Evolutionary conservation across 2,797 vertebrate species (phyloP), one percentile per base, ranked within the genome.

Genomic region (Xenopus petersii): DNA sequence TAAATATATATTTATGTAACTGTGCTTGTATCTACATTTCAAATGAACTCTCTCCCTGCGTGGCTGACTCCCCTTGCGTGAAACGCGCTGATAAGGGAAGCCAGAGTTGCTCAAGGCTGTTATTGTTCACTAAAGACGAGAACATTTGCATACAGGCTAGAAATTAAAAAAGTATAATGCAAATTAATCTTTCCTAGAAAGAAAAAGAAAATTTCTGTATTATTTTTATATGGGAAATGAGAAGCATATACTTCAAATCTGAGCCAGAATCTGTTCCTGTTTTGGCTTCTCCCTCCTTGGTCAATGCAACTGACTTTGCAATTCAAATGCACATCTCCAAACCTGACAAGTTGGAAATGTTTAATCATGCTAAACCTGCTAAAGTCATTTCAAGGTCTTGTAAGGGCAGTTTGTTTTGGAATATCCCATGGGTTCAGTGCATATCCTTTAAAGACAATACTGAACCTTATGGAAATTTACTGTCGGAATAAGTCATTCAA

Each of bases 341-440:
- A 42, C 71, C 76, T 79, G 76, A 79, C 71, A 74, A 70, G 60
- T 65, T 51, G 63, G 66, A 79, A 79, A 79, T 79, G 64, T 74
- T 79, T 79, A 79, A 79, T 79, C 76, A 79, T 74, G 66, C 60
- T 59, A 77, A 73, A 73, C 71, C 71, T 64, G 66, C 64, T 70
- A 65, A 71, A 79, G 71, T 70, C 71, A 70, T 79, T 79, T 70
- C 71, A 79, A 74, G 66, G 76, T 79, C 76, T 73, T 60, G 71
- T 65, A 79, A 59, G 71, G 62, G 71, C 48, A 79, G 71, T 79
- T 70, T 73, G 65, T 64, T 79, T 64, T 51, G 73, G 51, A 65
- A 74, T 69, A 79, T 79, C 71, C 71, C 76, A 21, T 60, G 76
- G 66, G 76, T 65, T 79, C 42, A 70, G 48, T 73, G 68, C 54